Evolutionary conservation across 1,140 invertebrate species (phyloP).

Genomic region (Homarus americanus): DNA sequence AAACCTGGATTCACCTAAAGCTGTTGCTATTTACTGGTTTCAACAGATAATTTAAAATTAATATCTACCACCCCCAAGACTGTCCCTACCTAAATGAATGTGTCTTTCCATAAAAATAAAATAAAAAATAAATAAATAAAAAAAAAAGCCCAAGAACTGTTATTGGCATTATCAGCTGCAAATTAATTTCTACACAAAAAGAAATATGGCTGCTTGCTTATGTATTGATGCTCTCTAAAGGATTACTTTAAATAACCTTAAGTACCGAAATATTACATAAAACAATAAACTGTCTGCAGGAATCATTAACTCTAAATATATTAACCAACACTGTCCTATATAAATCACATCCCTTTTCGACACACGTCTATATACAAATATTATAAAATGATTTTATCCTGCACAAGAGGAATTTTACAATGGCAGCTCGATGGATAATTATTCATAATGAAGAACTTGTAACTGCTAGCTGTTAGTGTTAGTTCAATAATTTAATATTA

Average conservation of each 20-base stretch:
- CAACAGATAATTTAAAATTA: conserved; percentile 12
- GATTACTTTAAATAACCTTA: conserved; percentile 47
- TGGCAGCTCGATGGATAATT: conserved; percentile 47
- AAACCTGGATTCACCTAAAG: neutral
- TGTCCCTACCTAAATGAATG: conserved; percentile 12
- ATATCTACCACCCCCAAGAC: neutral
- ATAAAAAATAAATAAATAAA: no score
- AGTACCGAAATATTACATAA: conserved; percentile 51
- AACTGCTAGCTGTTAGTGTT: conserved; percentile 12
- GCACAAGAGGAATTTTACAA: conserved; percentile 37
- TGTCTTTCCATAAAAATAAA: no score
- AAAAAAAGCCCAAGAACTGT: conserved; percentile 25
- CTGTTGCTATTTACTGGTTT: conserved; percentile 14
- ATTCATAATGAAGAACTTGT: conserved; percentile 10
- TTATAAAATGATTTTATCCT: conserved; percentile 40
- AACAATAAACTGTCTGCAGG: conserved; percentile 27
- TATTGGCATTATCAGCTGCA: conserved; percentile 21
- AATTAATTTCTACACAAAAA: conserved; percentile 24
- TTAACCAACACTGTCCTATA: conserved; percentile 47
- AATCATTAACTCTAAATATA: conserved; percentile 49
- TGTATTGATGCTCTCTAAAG: conserved; percentile 18
- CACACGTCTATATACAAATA: conserved; percentile 59
- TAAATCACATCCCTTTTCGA: conserved; percentile 63
- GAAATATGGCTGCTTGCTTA: conserved; percentile 5
- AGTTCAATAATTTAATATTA: conserved; percentile 37